Evolutionary conservation across 2,888 invertebrate species (phyloP).

Genomic region (Ptychoptera albimana): DNA sequence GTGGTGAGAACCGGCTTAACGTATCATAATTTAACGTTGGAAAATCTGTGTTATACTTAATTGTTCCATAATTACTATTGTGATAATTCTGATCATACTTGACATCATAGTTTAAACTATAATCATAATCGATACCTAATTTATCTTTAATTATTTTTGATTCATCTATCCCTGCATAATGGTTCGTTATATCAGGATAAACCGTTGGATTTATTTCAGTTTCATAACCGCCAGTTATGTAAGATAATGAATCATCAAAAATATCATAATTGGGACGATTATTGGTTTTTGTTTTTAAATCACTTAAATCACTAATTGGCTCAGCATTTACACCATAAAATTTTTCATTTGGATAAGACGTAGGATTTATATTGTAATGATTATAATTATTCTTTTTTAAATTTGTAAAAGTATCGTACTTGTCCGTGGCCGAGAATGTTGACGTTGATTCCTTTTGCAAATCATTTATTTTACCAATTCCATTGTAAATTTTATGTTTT

Average conservation of each 20-base stretch:
- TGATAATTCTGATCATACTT: too few relatives aligned
- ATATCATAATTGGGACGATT: not conserved
- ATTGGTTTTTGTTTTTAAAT: not conserved
- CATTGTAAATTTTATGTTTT: constrained; percentile 28
- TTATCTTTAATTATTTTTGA: not conserved
- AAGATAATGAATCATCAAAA: not conserved
- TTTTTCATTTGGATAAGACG: constrained; percentile 10
- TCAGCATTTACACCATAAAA: not conserved
- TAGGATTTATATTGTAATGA: constrained; percentile 10
- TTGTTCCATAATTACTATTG: constrained; percentile 3
- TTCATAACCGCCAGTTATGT: not conserved
- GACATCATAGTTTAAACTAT: not conserved
- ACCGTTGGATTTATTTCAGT: not conserved
- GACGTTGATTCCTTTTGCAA: constrained; percentile 6
- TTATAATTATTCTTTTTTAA: constrained; percentile 5
- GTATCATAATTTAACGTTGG: not conserved
- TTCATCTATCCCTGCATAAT: not conserved
- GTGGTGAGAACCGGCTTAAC: constrained; percentile 45
- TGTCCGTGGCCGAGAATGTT: constrained; percentile 6
- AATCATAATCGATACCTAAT: constrained; percentile 5
- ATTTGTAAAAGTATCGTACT: constrained; percentile 1
- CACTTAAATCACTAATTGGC: not conserved
- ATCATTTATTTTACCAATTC: too few relatives aligned
- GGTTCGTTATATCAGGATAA: constrained; percentile 1
- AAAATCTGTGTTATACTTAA: constrained; percentile 1